Percentiles rank a stretch among this genome's conserved stretches.
Conservation (phyloP, 2,113 vertebrate genomes). For the Ifrita kowaldi region DNA sequence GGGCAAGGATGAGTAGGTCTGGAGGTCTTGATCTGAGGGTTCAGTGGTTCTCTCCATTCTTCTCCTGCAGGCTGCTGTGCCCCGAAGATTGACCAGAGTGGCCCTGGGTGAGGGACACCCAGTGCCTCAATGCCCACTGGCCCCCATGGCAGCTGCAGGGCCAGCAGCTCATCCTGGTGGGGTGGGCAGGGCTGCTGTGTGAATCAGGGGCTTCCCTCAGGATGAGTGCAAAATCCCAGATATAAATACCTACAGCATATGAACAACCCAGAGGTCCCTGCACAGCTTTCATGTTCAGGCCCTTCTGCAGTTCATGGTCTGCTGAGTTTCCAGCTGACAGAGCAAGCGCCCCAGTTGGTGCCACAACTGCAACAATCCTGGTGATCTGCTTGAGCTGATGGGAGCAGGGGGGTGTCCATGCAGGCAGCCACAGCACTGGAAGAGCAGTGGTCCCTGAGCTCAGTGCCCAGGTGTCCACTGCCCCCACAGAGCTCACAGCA, state of each 20-base stretch:
- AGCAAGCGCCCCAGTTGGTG: neutral
- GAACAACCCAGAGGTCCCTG: neutral
- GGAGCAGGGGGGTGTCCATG: neutral
- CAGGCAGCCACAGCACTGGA: accelerated
- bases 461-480: accelerated
- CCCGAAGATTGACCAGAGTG: neutral
- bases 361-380: neutral
- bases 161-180: neutral
- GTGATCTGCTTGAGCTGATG: neutral
- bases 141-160: neutral
- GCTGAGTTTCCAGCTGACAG: neutral
- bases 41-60: neutral
- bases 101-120: neutral
- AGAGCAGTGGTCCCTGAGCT: neutral
- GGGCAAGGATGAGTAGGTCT: neutral
- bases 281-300: neutral
- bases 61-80: neutral
- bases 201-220: neutral
- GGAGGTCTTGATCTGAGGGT: neutral
- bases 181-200: neutral
- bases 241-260: neutral
- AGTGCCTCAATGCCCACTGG: neutral
- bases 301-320: neutral
- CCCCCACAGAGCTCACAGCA: neutral
- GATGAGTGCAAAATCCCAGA: neutral